Base-by-base conservation (phyloP, 64 coral and sea anemone species). In the Trachythela sp. region DNA sequence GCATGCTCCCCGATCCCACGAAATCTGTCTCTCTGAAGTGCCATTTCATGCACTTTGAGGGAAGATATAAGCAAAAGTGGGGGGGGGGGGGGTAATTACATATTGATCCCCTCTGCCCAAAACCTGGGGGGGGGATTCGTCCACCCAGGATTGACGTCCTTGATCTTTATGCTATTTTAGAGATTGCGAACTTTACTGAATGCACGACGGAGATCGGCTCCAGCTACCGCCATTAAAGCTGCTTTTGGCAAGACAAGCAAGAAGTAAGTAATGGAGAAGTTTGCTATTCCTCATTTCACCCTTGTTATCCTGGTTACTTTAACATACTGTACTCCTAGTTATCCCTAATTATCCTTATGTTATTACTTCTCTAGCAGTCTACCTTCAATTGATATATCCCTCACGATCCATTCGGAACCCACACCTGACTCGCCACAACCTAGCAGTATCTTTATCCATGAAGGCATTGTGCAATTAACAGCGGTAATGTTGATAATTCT, bases 181-280 rank as follows among this genome's bases (percentile, higher is more conserved):
- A 80, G 34, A 80, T 80, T 37, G 0, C 13, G 15, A 22, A 80
- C 8, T 37, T 30, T 37, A 4, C 34, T 39, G 32, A 35, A 37
- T 13, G 26, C 33, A 20, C 30, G 75, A 80, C 75, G 75, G 10
- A 80, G 75, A 39, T 80, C 75, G 11, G 75, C 75, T 35, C 75
- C 75, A 37, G 31, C 75, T 2, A 80, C 75, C 2, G 75, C 75
- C 27, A 80, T 80, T 80, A 80, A 80, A 80, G 37, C 32, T 80
- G 75, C 75, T 40, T 80, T 80, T 80, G 75, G 75, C 10, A 80
- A 80, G 30, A 80, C 75, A 34, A 80, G 75, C 37, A 80, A 80
- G 18, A 80, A 4, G 75, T 80, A 80, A 80, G 33, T 80, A 72
- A 0, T n/a, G n/a, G n/a, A n/a, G n/a, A n/a, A n/a, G n/a, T n/a